Evolutionary conservation across 53 echinoderm and acorn worm species (phyloP), one percentile per base, ranked within the genome.

Genomic region (Luidia sarsii): DNA sequence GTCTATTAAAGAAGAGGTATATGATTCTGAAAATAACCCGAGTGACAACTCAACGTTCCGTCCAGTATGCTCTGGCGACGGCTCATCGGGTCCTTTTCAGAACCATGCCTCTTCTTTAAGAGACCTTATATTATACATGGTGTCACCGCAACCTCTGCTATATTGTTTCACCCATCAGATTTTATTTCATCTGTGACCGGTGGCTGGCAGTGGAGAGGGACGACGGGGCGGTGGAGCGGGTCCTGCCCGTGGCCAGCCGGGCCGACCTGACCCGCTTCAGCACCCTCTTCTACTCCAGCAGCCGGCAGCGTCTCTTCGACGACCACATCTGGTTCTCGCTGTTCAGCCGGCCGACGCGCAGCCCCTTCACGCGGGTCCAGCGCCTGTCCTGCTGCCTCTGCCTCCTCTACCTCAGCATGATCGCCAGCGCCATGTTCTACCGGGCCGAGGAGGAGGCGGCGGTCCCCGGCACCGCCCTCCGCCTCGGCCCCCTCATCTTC

Each of bases 241-340:
- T 88, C 15, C 16, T 91, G 19, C 88, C 88, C 16, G 88, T 91
- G 1, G 91, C 91, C 32, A 80, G 71, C 32, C 84, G 84, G 39
- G 68, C 84, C 8, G 91, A 91, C 20, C 37, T 91, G 84, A 80
- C 48, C 37, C 65, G 70, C 48, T 88, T 91, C 57, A 20, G 80
- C 23, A 73, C 85, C 35, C 85, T 92, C n/a, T 85, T 92, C 62
- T 85, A 81, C 81, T 80, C 88, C 36, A 71, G 73, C 37, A 85
- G 85, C 18, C 88, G 92, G 2, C 80, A 75, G 36, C 67, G 85
- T 43, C 82, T 92, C 28, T 92, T 85, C 16, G 92, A 92, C 30
- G 83, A 85, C 38, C 92, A 92, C 48, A 85, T 92, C n/a, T 92
- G 92, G 92, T 92, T 92, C 62, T 92, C 92, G 8, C 73, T 92